Evolutionary conservation across 2,888 invertebrate genomes (phyloP).

Genomic region (Mesorhabditis spiculigera): DNA sequence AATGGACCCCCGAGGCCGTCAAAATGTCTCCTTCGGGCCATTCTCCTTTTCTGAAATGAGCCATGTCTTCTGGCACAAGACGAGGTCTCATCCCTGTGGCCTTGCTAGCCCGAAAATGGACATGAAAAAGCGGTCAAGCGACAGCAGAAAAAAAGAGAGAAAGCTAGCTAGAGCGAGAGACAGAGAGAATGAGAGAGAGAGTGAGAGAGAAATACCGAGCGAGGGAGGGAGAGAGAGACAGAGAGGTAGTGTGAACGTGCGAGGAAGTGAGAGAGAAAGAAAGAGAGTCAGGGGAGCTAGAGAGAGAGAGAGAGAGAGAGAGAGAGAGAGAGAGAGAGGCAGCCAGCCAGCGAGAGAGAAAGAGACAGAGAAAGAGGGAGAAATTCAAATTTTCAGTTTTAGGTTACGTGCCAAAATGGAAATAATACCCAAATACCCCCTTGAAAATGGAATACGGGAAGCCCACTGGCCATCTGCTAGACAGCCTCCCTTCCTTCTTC

Average conservation of each 20-base stretch:
- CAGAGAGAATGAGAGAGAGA: constrained; percentile 16
- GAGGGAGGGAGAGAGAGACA: constrained; percentile 3
- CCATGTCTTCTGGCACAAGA: too few relatives aligned
- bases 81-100: too few relatives aligned
- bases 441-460: constrained; percentile 11
- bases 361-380: not conserved
- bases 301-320: constrained; percentile 17
- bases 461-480: too few relatives aligned
- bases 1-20: too few relatives aligned
- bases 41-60: too few relatives aligned
- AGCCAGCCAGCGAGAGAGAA: constrained; percentile 10
- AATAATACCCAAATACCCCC: constrained; percentile 9
- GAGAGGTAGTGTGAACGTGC: constrained; percentile 8
- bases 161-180: constrained; percentile 3
- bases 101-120: too few relatives aligned
- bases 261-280: constrained; percentile 9
- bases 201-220: not conserved
- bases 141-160: not conserved
- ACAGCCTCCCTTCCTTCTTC: too few relatives aligned
- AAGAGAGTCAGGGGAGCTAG: constrained; percentile 16
- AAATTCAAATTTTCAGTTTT: constrained; percentile 10
- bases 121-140: not conserved
- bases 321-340: constrained; percentile 16
- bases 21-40: too few relatives aligned
- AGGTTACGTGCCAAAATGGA: not conserved